Evolutionary conservation across 1,140 invertebrate species (phyloP).

Genomic region (Trialeurodes vaporariorum): DNA sequence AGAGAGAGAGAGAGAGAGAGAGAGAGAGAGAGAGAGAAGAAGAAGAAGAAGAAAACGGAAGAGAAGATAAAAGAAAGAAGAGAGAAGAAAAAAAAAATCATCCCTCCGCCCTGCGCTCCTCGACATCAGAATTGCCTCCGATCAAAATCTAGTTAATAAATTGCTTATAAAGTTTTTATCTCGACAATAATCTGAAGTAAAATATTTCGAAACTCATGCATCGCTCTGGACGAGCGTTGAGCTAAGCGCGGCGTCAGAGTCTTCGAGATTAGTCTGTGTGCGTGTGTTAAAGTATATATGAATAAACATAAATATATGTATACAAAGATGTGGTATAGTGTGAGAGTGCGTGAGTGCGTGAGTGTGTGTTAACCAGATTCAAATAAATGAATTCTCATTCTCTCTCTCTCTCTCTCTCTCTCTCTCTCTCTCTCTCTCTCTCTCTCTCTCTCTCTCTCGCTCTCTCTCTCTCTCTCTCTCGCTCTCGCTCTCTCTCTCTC

Average conservation of each 20-base stretch:
- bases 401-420: not conserved
- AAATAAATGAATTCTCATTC: not conserved
- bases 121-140: not conserved
- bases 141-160: not conserved
- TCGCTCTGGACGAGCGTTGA: not conserved
- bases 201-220: not conserved
- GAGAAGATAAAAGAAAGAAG: not conserved
- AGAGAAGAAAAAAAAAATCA: not conserved
- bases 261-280: not conserved
- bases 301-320: too few relatives aligned
- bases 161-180: conserved; percentile 1
- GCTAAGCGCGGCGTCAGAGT: not conserved
- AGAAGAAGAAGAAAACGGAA: not conserved
- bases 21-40: not conserved
- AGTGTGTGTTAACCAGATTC: not conserved
- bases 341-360: too few relatives aligned
- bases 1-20: not conserved
- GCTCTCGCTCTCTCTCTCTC: not conserved
- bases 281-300: too few relatives aligned
- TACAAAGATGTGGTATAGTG: too few relatives aligned
- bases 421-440: not conserved
- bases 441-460: not conserved
- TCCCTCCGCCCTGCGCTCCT: too few relatives aligned
- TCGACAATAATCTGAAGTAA: not conserved
- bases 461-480: too few relatives aligned